Evolutionary conservation across 2,113 vertebrate species (phyloP).

Genomic region (Corydoras maculifer): DNA sequence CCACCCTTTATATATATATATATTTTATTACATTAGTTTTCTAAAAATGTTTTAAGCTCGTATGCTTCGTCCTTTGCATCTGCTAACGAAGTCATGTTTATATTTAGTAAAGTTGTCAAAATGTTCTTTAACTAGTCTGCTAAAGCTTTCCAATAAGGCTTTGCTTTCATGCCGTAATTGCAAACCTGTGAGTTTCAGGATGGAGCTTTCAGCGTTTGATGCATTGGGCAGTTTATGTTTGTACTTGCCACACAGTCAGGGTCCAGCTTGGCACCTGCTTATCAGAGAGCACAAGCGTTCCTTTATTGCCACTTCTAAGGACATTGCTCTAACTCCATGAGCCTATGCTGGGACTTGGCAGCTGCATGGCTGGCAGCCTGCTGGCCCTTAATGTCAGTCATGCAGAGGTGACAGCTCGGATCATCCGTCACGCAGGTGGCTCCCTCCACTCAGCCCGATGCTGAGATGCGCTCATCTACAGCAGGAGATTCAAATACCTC

Average conservation of each 20-base stretch:
- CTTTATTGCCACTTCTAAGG: conserved; percentile 10
- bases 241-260: neutral
- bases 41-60: too few relatives aligned
- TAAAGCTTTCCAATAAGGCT: too few relatives aligned
- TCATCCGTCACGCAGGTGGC: conserved; percentile 39
- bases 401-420: conserved; percentile 40
- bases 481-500: conserved; percentile 32
- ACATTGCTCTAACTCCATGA: conserved; percentile 11
- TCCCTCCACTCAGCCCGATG: conserved; percentile 23
- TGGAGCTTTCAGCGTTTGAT: neutral
- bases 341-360: conserved; percentile 26
- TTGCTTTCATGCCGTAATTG: too few relatives aligned
- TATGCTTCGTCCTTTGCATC: too few relatives aligned
- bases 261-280: conserved; percentile 14
- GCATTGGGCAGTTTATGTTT: conserved; percentile 2
- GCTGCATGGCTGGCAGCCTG: conserved; percentile 30
- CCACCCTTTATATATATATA: too few relatives aligned
- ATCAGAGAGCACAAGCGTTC: conserved; percentile 9
- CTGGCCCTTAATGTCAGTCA: conserved; percentile 38
- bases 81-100: too few relatives aligned
- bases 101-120: too few relatives aligned
- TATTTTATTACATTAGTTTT: too few relatives aligned
- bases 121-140: too few relatives aligned
- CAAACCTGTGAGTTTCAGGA: too few relatives aligned
- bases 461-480: conserved; percentile 32